Percentiles rank a stretch among this genome's conserved stretches.
phyloP scores from a whole-genome alignment of 2,888 invertebrate genomes.

The Drosophila sordidapex region DNA sequence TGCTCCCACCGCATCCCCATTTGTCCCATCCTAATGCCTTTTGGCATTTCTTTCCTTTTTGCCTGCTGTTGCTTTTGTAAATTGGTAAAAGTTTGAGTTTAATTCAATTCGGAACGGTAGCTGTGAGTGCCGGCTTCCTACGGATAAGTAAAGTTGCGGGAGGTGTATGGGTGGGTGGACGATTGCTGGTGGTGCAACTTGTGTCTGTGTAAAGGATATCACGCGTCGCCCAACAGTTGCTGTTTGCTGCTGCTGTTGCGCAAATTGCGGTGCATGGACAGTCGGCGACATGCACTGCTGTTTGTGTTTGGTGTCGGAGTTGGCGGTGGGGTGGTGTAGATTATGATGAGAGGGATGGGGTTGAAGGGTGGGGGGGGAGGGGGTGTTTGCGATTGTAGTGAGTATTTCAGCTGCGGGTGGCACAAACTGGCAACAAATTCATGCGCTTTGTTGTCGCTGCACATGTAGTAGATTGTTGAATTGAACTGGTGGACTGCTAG shows the following conservation, averaged over 20 bases:
- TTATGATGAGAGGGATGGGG: not conserved
- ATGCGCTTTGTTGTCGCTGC: conserved; percentile 65
- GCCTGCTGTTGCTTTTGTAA: conserved; percentile 77
- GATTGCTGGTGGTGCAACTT: conserved; percentile 6
- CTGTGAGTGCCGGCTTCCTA: conserved; percentile 81
- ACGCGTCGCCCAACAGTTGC: conserved; percentile 65
- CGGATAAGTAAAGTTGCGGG: conserved; percentile 62
- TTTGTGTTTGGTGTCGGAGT: conserved; percentile 11
- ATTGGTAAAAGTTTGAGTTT: conserved; percentile 82
- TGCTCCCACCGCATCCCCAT: not conserved
- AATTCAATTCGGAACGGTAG: conserved; percentile 84
- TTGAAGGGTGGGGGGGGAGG: not conserved
- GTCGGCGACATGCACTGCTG: conserved; percentile 58
- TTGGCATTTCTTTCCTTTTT: conserved; percentile 37
- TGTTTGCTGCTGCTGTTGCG: conserved; percentile 46
- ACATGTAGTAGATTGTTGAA: conserved; percentile 51
- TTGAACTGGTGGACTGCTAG: conserved; percentile 33
- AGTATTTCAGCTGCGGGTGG: conserved; percentile 50
- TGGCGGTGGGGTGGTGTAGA: conserved; percentile 12
- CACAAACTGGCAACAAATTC: conserved; percentile 67
- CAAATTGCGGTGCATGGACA: conserved; percentile 77
- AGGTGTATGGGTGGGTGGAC: not conserved
- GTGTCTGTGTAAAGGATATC: conserved; percentile 70
- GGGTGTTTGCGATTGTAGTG: not conserved
- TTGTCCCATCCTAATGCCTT: conserved; percentile 31